A percentile compares a stretch with the other conserved stretches of the same genome.
phyloP scores from a whole-genome alignment of 2,797 vertebrate genomes.

The Smutsia gigantea region DNA sequence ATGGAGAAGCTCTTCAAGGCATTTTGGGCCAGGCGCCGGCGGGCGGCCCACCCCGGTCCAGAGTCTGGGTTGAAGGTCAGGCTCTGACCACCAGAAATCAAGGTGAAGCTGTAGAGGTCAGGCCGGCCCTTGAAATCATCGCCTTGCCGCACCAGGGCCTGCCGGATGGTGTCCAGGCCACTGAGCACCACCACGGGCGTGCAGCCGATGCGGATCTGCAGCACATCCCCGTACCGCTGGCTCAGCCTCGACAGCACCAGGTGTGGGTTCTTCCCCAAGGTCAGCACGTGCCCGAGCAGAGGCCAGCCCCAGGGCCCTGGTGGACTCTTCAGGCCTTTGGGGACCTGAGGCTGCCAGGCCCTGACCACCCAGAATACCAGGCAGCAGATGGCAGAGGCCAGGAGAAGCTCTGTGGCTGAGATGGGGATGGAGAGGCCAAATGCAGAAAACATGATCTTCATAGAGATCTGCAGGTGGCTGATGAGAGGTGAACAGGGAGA shows the following conservation, averaged over 20 bases:
- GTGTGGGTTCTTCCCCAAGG: conserved; percentile 89
- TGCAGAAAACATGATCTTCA: conserved; percentile 25
- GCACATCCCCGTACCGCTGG: conserved; percentile 89
- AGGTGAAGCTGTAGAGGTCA: conserved; percentile 87
- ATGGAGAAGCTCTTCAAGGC: conserved; percentile 92
- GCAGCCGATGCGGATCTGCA: conserved; percentile 92
- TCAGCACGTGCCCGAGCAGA: conserved; percentile 91
- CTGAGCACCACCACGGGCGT: conserved; percentile 94
- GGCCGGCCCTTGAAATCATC: conserved; percentile 94
- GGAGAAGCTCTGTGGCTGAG: conserved; percentile 88
- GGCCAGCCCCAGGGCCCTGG: conserved; percentile 92
- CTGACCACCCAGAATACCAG: conserved; percentile 87
- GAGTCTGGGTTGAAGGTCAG: conserved; percentile 91
- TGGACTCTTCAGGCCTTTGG: conserved; percentile 88
- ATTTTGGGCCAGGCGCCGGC: conserved; percentile 91
- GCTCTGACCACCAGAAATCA: conserved; percentile 88
- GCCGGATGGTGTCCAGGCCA: conserved; percentile 88
- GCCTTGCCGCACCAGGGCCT: conserved; percentile 93
- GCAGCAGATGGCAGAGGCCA: conserved; percentile 85
- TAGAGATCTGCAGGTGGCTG: neutral
- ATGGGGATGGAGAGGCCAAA: conserved; percentile 67
- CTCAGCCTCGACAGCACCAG: conserved; percentile 90
- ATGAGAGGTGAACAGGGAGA: conserved; percentile 2
- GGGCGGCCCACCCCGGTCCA: conserved; percentile 90
- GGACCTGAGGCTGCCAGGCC: conserved; percentile 80